Percentiles rank a stretch among this genome's conserved stretches.
Conservation (phyloP, 2,888 invertebrate species). For the Macrophya alboannulata region DNA sequence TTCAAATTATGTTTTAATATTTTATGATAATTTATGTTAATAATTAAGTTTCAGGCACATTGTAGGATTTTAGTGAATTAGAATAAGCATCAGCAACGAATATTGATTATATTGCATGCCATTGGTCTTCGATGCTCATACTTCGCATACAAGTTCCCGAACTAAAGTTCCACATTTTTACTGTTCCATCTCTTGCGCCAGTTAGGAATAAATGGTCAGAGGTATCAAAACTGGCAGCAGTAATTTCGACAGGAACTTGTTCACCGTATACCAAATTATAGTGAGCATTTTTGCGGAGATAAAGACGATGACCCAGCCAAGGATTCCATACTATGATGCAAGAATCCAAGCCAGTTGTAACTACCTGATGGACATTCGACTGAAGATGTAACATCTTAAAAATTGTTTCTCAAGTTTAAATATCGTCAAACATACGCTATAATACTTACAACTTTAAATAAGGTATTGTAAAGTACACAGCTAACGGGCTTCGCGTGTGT, state of each 20-base stretch:
- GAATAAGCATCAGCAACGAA: not conserved
- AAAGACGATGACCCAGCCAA: conserved; percentile 86
- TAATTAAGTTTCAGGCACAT: not conserved
- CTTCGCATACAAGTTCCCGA: conserved; percentile 88
- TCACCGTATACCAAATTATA: conserved; percentile 86
- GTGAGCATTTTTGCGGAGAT: conserved; percentile 88
- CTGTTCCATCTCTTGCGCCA: conserved; percentile 89
- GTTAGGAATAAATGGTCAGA: conserved; percentile 88
- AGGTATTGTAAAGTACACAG: conserved; percentile 88
- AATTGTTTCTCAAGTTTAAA: not conserved
- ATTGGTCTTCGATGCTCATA: conserved; percentile 84
- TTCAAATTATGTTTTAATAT: not conserved
- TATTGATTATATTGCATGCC: conserved; percentile 79
- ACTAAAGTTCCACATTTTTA: conserved; percentile 94
- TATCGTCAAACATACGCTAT: not conserved
- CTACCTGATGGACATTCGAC: conserved; percentile 79
- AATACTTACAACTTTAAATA: conserved; percentile 84
- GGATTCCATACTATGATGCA: conserved; percentile 93
- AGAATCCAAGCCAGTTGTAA: conserved; percentile 91
- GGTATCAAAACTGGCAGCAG: conserved; percentile 89
- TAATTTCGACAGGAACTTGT: conserved; percentile 87
- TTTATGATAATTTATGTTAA: not conserved
- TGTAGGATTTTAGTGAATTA: not conserved
- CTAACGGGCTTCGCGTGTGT: conserved; percentile 87
- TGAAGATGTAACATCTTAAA: conserved; percentile 27